Percentiles rank a stretch among this genome's conserved stretches.
Evolutionary conservation across 1,140 invertebrate genomes (phyloP).

Genomic region (Trinorchestia longiramus): DNA sequence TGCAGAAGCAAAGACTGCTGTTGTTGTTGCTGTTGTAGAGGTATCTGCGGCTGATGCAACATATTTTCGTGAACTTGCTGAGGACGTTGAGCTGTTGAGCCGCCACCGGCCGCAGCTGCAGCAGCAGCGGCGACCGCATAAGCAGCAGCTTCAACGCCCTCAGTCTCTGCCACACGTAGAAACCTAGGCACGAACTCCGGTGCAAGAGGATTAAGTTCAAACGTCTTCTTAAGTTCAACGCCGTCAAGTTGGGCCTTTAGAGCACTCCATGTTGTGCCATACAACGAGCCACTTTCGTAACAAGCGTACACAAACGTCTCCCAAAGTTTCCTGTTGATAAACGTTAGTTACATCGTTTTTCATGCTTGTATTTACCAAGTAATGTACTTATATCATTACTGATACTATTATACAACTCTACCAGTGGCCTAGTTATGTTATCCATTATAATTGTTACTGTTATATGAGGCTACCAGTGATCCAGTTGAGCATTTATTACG

Average conservation of each 20-base stretch:
- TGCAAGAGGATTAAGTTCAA: slow-evolving; percentile 84
- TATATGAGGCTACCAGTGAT: no score
- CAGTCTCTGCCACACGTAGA: slow-evolving; percentile 57
- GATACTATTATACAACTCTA: not conserved
- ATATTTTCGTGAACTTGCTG: not conserved
- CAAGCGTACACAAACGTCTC: slow-evolving; percentile 83
- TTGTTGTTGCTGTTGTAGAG: not conserved
- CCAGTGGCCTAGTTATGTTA: no score
- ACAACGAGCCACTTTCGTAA: slow-evolving; percentile 80
- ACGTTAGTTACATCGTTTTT: not conserved
- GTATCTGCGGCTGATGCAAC: not conserved
- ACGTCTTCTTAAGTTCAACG: slow-evolving; percentile 81
- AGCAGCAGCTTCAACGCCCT: slow-evolving; percentile 41
- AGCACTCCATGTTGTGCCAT: slow-evolving; percentile 80
- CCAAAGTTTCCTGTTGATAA: slow-evolving; percentile 79
- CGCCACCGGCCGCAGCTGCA: not conserved
- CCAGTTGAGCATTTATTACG: no score
- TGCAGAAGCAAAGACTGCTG: not conserved
- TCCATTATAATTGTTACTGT: no score
- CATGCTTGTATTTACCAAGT: slow-evolving; percentile 52
- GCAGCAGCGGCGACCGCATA: slow-evolving; percentile 18
- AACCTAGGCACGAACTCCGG: slow-evolving; percentile 76
- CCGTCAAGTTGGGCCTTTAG: slow-evolving; percentile 79
- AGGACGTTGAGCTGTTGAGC: not conserved
- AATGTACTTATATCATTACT: slow-evolving; percentile 12